Evolutionary conservation across 2,888 invertebrate genomes (phyloP).

Genomic region (Lasioglossum malachurum): DNA sequence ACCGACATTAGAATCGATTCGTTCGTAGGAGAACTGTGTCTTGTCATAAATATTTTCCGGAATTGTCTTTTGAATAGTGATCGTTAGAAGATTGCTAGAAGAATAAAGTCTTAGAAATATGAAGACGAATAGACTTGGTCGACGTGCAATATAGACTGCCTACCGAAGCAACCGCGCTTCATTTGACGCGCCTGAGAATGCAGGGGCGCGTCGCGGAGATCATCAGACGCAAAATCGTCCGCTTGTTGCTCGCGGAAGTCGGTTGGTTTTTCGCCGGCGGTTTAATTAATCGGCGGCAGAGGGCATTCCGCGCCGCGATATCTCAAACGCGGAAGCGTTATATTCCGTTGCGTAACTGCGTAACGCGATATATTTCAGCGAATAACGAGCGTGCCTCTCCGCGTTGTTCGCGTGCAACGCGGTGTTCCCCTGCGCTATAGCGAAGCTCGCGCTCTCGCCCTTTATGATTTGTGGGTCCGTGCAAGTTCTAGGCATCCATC

Average conservation of each 20-base stretch:
- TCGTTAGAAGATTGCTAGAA: no score
- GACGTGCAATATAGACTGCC: neutral
- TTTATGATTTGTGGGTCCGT: slow-evolving; percentile 77
- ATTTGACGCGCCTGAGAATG: neutral
- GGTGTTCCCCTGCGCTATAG: neutral
- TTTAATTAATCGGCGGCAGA: slow-evolving; percentile 74
- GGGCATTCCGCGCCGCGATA: slow-evolving; percentile 57
- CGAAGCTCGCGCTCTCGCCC: slow-evolving; percentile 30
- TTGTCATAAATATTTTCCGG: neutral
- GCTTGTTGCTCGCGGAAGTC: slow-evolving; percentile 44
- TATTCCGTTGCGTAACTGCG: slow-evolving; percentile 59
- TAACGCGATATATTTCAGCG: slow-evolving; percentile 68
- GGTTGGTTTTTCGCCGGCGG: slow-evolving; percentile 62
- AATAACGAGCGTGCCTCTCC: slow-evolving; percentile 59
- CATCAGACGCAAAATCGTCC: slow-evolving; percentile 23
- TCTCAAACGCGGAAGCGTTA: slow-evolving; percentile 60
- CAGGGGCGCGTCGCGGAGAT: neutral
- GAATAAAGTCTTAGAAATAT: no score
- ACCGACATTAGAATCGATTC: neutral
- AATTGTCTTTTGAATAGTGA: neutral
- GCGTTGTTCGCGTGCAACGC: slow-evolving; percentile 10
- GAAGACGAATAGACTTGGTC: no score
- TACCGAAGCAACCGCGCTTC: neutral
- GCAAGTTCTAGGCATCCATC: slow-evolving; percentile 76
- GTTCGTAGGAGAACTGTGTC: neutral